Evolutionary conservation across 2,888 invertebrate genomes (phyloP).

Genomic region (Cylloceria caligata): DNA sequence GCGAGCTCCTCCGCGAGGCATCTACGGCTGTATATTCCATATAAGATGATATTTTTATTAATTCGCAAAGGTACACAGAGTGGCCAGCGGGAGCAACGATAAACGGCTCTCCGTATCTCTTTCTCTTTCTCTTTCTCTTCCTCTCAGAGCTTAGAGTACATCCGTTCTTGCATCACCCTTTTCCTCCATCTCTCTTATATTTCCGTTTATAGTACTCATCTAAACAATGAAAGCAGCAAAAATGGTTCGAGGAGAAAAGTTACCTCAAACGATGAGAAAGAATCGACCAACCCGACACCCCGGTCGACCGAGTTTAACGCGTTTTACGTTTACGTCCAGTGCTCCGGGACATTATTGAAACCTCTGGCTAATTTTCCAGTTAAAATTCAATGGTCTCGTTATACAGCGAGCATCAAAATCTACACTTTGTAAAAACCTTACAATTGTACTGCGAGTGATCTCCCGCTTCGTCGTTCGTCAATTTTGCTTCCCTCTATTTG

Average conservation of each 20-base stretch:
- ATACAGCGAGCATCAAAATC: conserved; percentile 66
- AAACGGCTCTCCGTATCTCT: conserved; percentile 53
- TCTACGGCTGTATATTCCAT: conserved; percentile 15
- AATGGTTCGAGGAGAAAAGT: conserved; percentile 77
- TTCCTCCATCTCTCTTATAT: conserved; percentile 57
- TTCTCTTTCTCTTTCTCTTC: conserved; percentile 26
- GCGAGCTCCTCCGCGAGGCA: conserved; percentile 21
- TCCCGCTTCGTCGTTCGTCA: conserved; percentile 44
- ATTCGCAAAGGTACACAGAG: conserved; percentile 62
- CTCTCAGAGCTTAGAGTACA: conserved; percentile 53
- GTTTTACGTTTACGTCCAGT: conserved; percentile 50
- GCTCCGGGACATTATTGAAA: conserved; percentile 52
- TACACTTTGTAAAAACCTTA: conserved; percentile 68
- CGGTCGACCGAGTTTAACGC: conserved; percentile 41
- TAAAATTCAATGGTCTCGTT: conserved; percentile 15
- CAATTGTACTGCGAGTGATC: conserved; percentile 51
- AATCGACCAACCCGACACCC: conserved; percentile 59
- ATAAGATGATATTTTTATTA: conserved; percentile 30
- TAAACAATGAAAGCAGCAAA: conserved; percentile 83
- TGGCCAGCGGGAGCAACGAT: conserved; percentile 63
- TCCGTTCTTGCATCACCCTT: conserved; percentile 31
- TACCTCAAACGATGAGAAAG: conserved; percentile 71
- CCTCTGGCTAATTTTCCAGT: conserved; percentile 15
- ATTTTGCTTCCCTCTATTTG: conserved; percentile 25
- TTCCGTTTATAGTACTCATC: conserved; percentile 80